A percentile compares a stretch with the other conserved stretches of the same genome.
These are phyloP conservation scores for Boulengeromyrus knoepffleri DNA, from an alignment of 2,113 vertebrate species.

Conservation along the genomic window DNA sequence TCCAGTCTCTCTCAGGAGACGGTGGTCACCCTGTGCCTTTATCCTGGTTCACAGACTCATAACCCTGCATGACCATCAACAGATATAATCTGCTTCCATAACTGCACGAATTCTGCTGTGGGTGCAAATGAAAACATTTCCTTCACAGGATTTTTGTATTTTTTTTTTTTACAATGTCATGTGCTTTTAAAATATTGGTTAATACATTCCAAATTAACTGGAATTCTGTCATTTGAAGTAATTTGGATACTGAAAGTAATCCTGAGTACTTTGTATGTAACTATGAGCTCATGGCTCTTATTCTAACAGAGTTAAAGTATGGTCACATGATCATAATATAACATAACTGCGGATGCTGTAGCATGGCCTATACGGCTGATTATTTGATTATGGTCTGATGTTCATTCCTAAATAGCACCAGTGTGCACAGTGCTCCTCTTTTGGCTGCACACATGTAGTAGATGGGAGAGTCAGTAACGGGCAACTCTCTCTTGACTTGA, in stretches of 20 bases:
- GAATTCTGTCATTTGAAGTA: not conserved
- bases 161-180: not conserved
- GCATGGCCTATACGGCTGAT: not conserved
- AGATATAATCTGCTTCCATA: conserved; percentile 1
- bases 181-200: not conserved
- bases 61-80: not conserved
- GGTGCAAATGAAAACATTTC: not conserved
- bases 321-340: not conserved
- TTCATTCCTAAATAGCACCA: not conserved
- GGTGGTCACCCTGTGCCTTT: conserved; percentile 10
- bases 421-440: not conserved
- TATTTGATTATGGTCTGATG: not conserved
- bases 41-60: not conserved
- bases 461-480: not conserved
- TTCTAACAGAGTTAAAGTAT: not conserved
- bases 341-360: not conserved
- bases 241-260: not conserved
- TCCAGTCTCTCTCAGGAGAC: conserved; percentile 1
- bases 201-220: not conserved
- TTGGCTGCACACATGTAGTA: not conserved
- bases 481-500: not conserved
- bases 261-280: not conserved
- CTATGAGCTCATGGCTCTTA: not conserved
- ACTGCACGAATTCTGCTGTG: conserved; percentile 5
- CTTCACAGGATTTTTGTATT: not conserved